Evolutionary conservation across 2,797 vertebrate genomes (phyloP).

Genomic region (Vireo griseus): DNA sequence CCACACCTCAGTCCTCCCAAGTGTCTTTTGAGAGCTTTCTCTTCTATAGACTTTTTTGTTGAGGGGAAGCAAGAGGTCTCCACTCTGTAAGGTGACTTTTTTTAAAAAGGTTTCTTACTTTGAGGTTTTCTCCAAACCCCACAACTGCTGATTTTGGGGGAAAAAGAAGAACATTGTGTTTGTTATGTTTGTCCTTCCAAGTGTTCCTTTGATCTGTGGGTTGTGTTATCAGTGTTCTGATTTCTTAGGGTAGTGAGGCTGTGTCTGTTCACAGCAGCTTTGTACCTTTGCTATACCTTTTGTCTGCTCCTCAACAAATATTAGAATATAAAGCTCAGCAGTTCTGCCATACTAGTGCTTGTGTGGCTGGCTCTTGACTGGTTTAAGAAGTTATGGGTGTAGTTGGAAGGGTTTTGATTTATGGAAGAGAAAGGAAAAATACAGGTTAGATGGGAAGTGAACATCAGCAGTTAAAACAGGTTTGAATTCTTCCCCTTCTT

Average conservation of each 20-base stretch:
- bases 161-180: neutral
- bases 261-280: neutral
- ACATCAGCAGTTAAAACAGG: neutral
- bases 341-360: neutral
- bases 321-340: neutral
- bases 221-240: neutral
- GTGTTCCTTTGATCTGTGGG: neutral
- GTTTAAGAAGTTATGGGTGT: neutral
- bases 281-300: neutral
- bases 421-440: neutral
- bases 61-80: neutral
- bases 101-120: neutral
- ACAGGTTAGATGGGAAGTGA: neutral
- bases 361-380: neutral
- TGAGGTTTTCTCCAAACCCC: neutral
- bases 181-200: neutral
- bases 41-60: neutral
- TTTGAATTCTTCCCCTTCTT: neutral
- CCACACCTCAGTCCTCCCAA: neutral
- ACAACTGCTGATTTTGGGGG: neutral
- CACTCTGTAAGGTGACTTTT: neutral
- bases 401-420: neutral
- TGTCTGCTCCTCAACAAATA: neutral
- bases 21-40: neutral
- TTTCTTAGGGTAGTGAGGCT: neutral